A percentile compares a stretch with the other conserved stretches of the same genome.
These are phyloP conservation scores for Eulimnadia texana DNA, from an alignment of 1,140 invertebrate species.

Conservation along the genomic window DNA sequence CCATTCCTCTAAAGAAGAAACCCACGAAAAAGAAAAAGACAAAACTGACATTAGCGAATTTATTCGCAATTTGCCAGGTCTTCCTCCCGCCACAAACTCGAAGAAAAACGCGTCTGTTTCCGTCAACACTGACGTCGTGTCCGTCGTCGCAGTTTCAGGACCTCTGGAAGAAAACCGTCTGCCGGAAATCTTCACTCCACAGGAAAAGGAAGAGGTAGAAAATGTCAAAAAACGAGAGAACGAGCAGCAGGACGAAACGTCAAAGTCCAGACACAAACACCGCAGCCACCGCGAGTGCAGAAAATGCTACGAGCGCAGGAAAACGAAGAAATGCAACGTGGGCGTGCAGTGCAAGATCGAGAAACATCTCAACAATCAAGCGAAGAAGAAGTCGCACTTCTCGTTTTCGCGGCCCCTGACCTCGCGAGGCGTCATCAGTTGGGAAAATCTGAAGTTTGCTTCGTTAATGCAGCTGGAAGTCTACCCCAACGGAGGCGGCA, in stretches of 20 bases:
- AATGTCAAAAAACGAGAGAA: neutral
- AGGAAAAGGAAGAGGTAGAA: neutral
- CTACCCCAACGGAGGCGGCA: conserved; percentile 90
- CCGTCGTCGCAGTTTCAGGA: neutral
- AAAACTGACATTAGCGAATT: neutral
- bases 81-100: neutral
- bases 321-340: conserved; percentile 39
- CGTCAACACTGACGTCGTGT: conserved; percentile 3
- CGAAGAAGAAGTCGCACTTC: conserved; percentile 23
- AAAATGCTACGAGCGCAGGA: conserved; percentile 23
- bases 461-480: conserved; percentile 72
- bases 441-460: conserved; percentile 42
- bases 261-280: conserved; percentile 10
- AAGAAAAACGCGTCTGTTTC: neutral
- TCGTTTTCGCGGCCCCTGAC: conserved; percentile 30
- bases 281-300: conserved; percentile 18
- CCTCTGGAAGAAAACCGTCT: conserved; percentile 4
- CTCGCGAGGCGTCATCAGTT: conserved; percentile 25
- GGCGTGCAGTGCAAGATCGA: conserved; percentile 41
- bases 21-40: neutral
- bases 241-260: neutral
- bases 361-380: conserved; percentile 20
- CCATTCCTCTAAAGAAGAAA: neutral
- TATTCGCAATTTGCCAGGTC: conserved; percentile 9
- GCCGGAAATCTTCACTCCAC: neutral